Base-by-base conservation (phyloP, 2,888 invertebrate species). In the Galerucella pusilla region DNA sequence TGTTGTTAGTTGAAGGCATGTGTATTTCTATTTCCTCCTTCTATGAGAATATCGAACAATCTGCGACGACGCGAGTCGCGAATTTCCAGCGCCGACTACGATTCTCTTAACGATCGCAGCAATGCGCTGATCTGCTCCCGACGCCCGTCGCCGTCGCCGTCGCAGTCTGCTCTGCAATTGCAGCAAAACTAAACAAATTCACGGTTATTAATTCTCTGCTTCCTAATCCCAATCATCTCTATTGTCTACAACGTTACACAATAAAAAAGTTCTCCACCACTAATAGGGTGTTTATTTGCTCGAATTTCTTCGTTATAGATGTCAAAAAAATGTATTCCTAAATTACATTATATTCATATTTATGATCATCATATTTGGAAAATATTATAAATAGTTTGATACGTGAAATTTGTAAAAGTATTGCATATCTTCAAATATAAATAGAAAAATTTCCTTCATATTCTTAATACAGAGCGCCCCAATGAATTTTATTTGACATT, bases 61-160 rank as follows among this genome's bases (percentile, higher is more conserved):
- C 71, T 78, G 76, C 78, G 77, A 52, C 74, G 74, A 73, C 77
- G 75, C 75, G 57, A 71, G 46, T 57, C 70, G 78, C 80, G 73
- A 75, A 79, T 77, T 77, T 78, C 70, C 81, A 80, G 71, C 79
- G 76, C 75, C 77, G 71, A 69, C 74, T 75, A 75, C 78, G 77
- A 74, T 77, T 76, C 75, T 79, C 79, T 80, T 83, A 83, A 83
- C 83, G 83, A 83, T 83, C 81, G 82, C 79, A 74, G 77, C 81
- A 79, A 80, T 80, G 71, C 79, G 79, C 77, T 80, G 79, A 79
- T 71, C 73, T 28, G 57, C 66, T 74, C 66, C 35, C 20, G 70
- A 63, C 75, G 59, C 69, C 74, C 72, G 69, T 71, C 78, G 78
- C 46, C 64, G 45, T 16, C 64, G 64, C 16, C 28, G n/a, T n/a